Conservation (phyloP, 2,797 vertebrate genomes). For the Argyrosomus regius region DNA sequence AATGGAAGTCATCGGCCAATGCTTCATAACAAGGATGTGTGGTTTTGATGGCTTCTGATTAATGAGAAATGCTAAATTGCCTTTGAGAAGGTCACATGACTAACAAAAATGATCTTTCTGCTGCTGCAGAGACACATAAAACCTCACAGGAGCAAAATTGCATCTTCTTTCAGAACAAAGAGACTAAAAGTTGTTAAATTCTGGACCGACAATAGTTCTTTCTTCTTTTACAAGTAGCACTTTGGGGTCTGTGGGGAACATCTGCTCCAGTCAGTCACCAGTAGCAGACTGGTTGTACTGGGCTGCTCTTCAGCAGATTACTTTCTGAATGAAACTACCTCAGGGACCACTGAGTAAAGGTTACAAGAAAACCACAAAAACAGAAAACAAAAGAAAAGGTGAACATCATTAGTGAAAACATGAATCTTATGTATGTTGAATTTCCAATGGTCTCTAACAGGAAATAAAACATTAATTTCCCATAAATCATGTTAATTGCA, state of each 20-base stretch:
- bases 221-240: not conserved
- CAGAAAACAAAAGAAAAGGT: not conserved
- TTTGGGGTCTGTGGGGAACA: not conserved
- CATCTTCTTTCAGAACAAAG: not conserved
- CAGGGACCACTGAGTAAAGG: not conserved
- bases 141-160: not conserved
- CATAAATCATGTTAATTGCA: constrained; percentile 32
- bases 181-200: not conserved
- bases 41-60: constrained; percentile 4
- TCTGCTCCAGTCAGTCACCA: not conserved
- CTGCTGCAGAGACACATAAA: not conserved
- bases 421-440: not conserved
- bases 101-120: not conserved
- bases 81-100: not conserved
- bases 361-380: not conserved
- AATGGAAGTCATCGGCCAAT: not conserved
- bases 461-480: constrained; percentile 25
- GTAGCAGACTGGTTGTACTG: not conserved
- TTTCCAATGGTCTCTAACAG: constrained; percentile 2
- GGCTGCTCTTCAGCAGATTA: not conserved
- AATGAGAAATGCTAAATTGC: not conserved
- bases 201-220: not conserved
- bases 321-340: not conserved
- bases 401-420: constrained; percentile 14
- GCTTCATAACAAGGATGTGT: not conserved